Conservation (phyloP, 2,113 vertebrate genomes). For the Malurus melanocephalus region DNA sequence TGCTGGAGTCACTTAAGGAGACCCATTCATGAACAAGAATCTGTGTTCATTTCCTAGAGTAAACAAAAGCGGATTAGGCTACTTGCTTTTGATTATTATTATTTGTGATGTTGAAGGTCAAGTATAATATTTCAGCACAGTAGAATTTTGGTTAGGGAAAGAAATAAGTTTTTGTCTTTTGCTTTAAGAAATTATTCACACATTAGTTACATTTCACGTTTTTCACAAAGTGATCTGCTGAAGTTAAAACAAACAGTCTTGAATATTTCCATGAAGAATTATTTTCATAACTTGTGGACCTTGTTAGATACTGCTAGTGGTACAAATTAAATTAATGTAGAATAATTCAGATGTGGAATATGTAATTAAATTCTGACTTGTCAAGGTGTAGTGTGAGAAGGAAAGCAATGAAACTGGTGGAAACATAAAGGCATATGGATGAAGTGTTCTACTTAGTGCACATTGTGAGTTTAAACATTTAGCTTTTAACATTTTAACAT, state of each 20-base stretch:
- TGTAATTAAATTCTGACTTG: slow-evolving; percentile 11
- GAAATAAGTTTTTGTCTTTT: background rate
- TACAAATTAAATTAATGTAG: slow-evolving; percentile 12
- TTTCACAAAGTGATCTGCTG: background rate
- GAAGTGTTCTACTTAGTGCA: background rate
- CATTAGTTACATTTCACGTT: background rate
- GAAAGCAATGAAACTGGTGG: background rate
- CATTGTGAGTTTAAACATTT: background rate
- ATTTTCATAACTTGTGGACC: background rate
- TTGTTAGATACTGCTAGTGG: background rate
- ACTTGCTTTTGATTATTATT: slow-evolving; percentile 22
- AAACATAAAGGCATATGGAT: background rate
- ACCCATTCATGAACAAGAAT: background rate
- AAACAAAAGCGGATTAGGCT: background rate
- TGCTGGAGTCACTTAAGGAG: background rate
- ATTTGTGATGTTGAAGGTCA: background rate
- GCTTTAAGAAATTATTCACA: background rate
- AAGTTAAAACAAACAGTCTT: slow-evolving; percentile 12
- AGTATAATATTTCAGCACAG: background rate
- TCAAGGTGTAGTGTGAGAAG: background rate
- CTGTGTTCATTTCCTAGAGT: background rate
- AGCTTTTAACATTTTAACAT: background rate
- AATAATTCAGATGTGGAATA: background rate
- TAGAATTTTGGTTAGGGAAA: background rate
- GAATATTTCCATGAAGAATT: background rate